Evolutionary conservation across 2,113 vertebrate genomes (phyloP).

Genomic region (Forbesichthys agassizii): DNA sequence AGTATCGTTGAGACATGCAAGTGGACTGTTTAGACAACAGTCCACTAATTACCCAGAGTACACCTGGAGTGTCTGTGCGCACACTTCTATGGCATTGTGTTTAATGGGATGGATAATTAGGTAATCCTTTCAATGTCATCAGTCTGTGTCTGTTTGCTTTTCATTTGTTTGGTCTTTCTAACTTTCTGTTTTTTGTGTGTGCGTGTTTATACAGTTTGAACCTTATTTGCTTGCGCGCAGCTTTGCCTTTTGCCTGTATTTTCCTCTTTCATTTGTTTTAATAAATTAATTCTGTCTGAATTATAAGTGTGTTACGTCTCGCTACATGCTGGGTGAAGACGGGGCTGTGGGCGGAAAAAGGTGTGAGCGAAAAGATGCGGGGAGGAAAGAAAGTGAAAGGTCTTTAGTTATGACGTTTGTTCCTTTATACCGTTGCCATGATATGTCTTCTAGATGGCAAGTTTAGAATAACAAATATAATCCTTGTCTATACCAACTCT

Average conservation of each 20-base stretch:
- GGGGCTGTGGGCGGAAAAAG: conserved; percentile 28
- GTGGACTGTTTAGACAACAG: too few species aligned
- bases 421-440: conserved; percentile 18
- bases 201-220: too few species aligned
- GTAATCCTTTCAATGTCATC: too few species aligned
- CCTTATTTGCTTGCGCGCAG: background rate
- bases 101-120: too few species aligned
- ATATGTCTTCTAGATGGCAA: conserved; percentile 36
- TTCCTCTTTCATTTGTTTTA: conserved; percentile 10
- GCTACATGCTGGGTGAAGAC: conserved; percentile 9
- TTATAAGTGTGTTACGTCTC: conserved; percentile 29
- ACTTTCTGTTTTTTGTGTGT: too few species aligned
- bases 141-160: too few species aligned
- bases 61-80: too few species aligned
- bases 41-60: too few species aligned
- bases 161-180: too few species aligned
- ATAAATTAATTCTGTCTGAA: conserved; percentile 33
- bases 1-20: background rate
- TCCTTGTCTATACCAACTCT: conserved; percentile 13
- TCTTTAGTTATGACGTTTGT: conserved; percentile 19
- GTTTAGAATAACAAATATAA: conserved; percentile 19
- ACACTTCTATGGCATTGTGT: too few species aligned
- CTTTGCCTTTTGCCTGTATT: background rate
- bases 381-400: conserved; percentile 11
- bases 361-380: conserved; percentile 9